Evolutionary conservation across 1,140 invertebrate genomes (phyloP).

Genomic region (Reticulitermes speratus): DNA sequence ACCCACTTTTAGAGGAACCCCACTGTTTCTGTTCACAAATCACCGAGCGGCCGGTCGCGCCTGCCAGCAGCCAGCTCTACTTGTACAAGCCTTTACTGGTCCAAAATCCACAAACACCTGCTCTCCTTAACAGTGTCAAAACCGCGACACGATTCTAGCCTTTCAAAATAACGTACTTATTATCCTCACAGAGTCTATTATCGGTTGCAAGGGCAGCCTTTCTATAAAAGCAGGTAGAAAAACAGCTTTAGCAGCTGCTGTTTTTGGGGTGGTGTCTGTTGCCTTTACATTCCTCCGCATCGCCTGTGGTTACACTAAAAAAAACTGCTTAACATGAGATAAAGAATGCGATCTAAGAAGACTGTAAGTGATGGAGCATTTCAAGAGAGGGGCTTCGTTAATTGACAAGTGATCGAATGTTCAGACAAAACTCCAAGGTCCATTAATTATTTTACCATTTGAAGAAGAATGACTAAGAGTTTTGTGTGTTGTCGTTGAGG

Average conservation of each 20-base stretch:
- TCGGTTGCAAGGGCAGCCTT: background rate
- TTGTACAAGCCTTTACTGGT: background rate
- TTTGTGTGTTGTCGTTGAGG: background rate
- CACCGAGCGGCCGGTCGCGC: background rate
- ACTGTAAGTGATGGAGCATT: background rate
- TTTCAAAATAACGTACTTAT: background rate
- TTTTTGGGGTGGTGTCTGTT: background rate
- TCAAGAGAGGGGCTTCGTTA: background rate
- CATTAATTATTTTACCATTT: background rate
- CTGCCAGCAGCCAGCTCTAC: background rate
- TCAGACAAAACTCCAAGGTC: background rate
- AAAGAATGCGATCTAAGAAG: background rate
- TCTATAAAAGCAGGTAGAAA: background rate
- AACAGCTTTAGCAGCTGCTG: background rate
- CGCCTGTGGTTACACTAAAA: background rate
- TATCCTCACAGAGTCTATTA: background rate
- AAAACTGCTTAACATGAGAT: no score
- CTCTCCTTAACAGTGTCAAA: background rate
- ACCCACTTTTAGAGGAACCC: background rate
- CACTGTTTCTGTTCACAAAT: background rate
- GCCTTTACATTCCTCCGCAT: background rate
- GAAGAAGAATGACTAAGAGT: background rate
- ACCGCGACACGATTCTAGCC: background rate
- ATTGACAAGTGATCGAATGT: background rate
- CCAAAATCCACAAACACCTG: background rate